phyloP scores from a whole-genome alignment of 2,888 invertebrate genomes.

The Lithosia quadra region DNA sequence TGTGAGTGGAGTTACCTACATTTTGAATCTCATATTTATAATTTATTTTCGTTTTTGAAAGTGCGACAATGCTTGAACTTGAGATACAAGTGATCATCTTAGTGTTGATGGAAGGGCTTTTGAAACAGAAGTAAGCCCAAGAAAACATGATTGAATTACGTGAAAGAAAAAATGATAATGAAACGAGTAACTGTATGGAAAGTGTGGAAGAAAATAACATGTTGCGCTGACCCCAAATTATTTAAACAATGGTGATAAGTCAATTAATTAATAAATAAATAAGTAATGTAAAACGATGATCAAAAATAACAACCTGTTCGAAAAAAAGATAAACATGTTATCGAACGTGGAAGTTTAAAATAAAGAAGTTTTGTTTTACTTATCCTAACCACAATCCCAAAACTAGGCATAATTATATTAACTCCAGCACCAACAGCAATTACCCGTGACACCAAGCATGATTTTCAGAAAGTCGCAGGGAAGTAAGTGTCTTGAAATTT shows the following conservation, averaged over 20 bases:
- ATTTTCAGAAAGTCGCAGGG: neutral
- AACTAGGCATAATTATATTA: neutral
- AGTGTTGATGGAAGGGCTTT: neutral
- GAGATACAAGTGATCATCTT: neutral
- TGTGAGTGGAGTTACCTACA: neutral
- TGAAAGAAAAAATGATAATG: neutral
- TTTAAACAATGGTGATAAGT: too few species aligned
- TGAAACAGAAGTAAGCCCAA: neutral
- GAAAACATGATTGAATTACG: neutral
- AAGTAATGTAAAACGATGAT: too few species aligned
- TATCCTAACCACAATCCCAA: neutral
- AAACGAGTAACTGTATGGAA: neutral
- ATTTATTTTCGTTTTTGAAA: neutral
- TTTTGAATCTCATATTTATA: neutral
- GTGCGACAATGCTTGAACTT: neutral
- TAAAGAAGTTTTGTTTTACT: neutral
- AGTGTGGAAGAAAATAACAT: neutral
- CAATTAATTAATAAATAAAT: too few species aligned
- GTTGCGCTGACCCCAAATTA: too few species aligned
- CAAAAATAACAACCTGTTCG: too few species aligned
- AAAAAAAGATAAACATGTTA: too few species aligned
- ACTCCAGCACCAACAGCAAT: neutral
- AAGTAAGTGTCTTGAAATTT: neutral
- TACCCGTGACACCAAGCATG: neutral
- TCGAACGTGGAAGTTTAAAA: neutral